Evolutionary conservation across 1,140 invertebrate species (phyloP), one percentile per base, ranked within the genome.

Genomic region (Drosophila novamexicana): DNA sequence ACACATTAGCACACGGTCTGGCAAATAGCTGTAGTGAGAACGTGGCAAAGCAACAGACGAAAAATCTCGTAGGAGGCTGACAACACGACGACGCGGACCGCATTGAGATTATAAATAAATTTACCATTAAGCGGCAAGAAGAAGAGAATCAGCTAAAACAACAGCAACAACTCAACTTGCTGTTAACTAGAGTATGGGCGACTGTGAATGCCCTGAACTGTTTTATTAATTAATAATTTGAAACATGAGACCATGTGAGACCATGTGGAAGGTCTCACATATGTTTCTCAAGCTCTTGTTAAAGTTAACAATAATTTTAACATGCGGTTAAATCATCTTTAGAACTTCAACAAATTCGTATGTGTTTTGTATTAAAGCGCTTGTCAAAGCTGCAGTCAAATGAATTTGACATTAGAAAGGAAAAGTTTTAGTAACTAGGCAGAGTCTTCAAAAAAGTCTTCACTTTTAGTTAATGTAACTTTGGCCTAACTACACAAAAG

Each of bases 31-130:
- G 45, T 8, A 34, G 7, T 34, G 40, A 45, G 29, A 58, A 58
- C 40, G 40, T 59, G 57, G 57, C 72, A 53, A 58, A 71, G 72
- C 72, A 69, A 75, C 71, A 50, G 58, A 56, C 66, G 40, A 73
- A 54, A 45, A 36, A 18, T 59, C 37, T 69, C 65, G 66, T 62
- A 56, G 58, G 71, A 75, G 71, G 65, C 54, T 59, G 40, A 45
- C 54, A 59, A 45, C 34, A 37, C 69, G 44, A 14, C 70, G 54
- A 67, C 53, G 37, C 44, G 52, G 34, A n/a, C 59, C 67, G 34
- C 52, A 58, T 56, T 44, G 57, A 63, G 82, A 83, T 86, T 86
- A 86, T 74, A 86, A 86, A 86, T 86, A 86, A 72, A 69, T 81
- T 59, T 71, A 82, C 72, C 58, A 54, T 40, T 56, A 64, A 62